These are phyloP conservation scores for Lysandra bellargus DNA, from an alignment of 2,888 invertebrate species.

Conservation along the genomic window DNA sequence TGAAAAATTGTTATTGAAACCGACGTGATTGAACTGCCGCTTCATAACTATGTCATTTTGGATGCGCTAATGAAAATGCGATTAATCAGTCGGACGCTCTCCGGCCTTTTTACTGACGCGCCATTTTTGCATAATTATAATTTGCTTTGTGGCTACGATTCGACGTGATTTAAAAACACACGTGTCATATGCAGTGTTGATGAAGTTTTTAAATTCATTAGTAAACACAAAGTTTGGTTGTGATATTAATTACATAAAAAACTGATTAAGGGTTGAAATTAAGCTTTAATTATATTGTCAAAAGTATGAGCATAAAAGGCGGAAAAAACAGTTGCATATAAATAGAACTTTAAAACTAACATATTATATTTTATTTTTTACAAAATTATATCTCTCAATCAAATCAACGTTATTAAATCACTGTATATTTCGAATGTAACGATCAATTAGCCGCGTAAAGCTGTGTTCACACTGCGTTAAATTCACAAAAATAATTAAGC, in stretches of 20 bases:
- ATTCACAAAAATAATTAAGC: slow-evolving; percentile 65
- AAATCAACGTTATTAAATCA: slow-evolving; percentile 37
- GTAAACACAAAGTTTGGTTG: not conserved
- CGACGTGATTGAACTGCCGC: slow-evolving; percentile 76
- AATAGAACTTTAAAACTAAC: no score
- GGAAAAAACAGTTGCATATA: no score
- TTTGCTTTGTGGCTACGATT: slow-evolving; percentile 6
- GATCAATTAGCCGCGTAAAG: slow-evolving; percentile 48
- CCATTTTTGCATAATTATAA: slow-evolving; percentile 12
- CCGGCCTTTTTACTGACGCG: slow-evolving; percentile 49
- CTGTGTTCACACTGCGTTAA: slow-evolving; percentile 50
- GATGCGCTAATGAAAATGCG: slow-evolving; percentile 72
- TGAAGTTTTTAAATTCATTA: not conserved
- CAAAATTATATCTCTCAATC: not conserved
- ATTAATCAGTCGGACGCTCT: slow-evolving; percentile 68
- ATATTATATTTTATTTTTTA: not conserved
- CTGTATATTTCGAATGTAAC: slow-evolving; percentile 37
- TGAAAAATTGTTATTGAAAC: slow-evolving; percentile 81
- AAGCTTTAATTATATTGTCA: no score
- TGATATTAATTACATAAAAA: no score
- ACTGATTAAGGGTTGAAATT: no score
- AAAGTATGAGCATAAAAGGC: no score
- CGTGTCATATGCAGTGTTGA: not conserved
- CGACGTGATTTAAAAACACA: slow-evolving; percentile 3
- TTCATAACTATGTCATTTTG: slow-evolving; percentile 78